Evolutionary conservation across 1,140 invertebrate species (phyloP), one percentile per base, ranked within the genome.

Genomic region (Bombus affinis): DNA sequence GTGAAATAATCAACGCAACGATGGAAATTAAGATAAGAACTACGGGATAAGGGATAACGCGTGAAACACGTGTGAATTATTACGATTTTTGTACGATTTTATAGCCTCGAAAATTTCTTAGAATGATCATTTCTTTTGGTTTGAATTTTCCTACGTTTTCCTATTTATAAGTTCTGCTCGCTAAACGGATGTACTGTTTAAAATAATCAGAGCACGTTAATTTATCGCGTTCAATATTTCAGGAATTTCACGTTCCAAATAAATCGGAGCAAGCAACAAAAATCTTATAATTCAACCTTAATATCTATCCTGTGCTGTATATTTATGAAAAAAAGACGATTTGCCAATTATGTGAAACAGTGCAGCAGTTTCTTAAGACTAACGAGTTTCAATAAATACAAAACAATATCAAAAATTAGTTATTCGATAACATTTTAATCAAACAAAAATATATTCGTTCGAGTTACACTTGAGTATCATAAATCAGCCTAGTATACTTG

Each of bases 131-230:
- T 28, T 35, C 0, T 39, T 70, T 70, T 25, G 12, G 10, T 37
- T 70, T 25, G 10, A 1, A 25, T 37, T 39, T 18, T 39, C 10
- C 22, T 12, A 70, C 9, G 22, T 70, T 39, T 37, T 22, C 32
- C 70, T 72, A 6, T 42, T 39, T 72, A 42, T 42, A 72, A 72
- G n/a, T 72, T 15, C 28, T n/a, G n/a, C 25, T 13, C 1, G 13
- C 12, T n/a, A 42, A 71, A 72, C 39, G 37, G 39, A 42, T 42
- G 9, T 39, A 25, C 70, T 71, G 70, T 72, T 72, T 37, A n/a
- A 72, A n/a, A 42, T 15, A 72, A 72, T 18, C 39, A 72, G 70
- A 72, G 70, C 70, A 42, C 25, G 70, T 72, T 71, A 71, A 71
- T 71, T 71, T 32, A 71, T 8, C 5, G 10, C 25, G 37, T 71